Evolutionary conservation across 2,888 invertebrate species (phyloP), one percentile per base, ranked within the genome.

Genomic region (Beris morrisii): DNA sequence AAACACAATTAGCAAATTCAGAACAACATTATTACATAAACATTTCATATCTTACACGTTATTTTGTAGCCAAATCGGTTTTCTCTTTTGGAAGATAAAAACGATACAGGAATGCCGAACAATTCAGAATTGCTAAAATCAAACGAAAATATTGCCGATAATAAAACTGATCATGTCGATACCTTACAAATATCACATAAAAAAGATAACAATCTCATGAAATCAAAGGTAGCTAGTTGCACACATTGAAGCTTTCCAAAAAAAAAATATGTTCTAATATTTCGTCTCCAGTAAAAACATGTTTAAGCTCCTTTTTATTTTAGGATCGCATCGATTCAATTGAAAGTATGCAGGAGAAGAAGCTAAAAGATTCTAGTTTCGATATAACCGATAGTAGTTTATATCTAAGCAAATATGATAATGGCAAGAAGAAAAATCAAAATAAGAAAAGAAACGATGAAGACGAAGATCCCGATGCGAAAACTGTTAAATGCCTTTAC

Each of bases 301-400:
- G 22, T 22, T 22, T 22, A 22, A 22, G 22, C 22, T 22, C 22
- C 22, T 22, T 22, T 22, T 22, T 22, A 22, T 22, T n/a, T n/a
- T 32, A 79, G 79, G 75, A 75, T 69, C 78, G 78, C 67, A 74
- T 79, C 52, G 77, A 79, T 70, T 78, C 78, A 2, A 79, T 79
- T 54, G 77, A 79, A 67, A 79, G 77, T 71, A 12, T 61, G 9
- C 71, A 78, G 64, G 73, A 75, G 43, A 71, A 73, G 63, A 65
- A 45, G 5, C 46, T 15, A 30, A 70, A 68, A 79, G n/a, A n/a
- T n/a, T n/a, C n/a, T n/a, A n/a, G n/a, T n/a, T n/a, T n/a, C n/a
- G n/a, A n/a, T n/a, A n/a, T n/a, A n/a, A n/a, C n/a, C n/a, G n/a
- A n/a, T n/a, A n/a, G n/a, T n/a, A n/a, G n/a, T n/a, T n/a, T n/a